A percentile compares a stretch with the other conserved stretches of the same genome.
Conservation (phyloP, 2,113 vertebrate species). For the Rhinoptilus africanus region DNA sequence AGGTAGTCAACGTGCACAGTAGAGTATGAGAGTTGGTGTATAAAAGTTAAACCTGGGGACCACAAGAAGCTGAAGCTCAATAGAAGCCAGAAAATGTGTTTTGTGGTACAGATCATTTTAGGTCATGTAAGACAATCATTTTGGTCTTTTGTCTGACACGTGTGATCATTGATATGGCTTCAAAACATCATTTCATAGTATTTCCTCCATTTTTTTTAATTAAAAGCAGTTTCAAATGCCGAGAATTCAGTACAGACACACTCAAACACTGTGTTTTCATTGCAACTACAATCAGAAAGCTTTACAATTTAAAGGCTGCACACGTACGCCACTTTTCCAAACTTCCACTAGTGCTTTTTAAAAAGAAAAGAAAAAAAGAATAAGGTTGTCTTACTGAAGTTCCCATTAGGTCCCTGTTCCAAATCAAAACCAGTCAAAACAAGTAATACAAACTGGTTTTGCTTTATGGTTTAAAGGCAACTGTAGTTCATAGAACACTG, state of each 20-base stretch:
- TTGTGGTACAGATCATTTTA: not conserved
- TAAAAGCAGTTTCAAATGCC: slow-evolving; percentile 11
- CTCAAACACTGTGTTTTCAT: slow-evolving; percentile 56
- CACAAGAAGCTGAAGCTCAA: not conserved
- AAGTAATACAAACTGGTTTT: slow-evolving; percentile 14
- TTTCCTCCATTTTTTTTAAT: not conserved
- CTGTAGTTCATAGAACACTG: slow-evolving; percentile 13
- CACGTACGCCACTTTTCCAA: not conserved
- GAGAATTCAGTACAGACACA: slow-evolving; percentile 23
- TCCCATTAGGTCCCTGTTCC: slow-evolving; percentile 4
- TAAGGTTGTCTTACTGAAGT: slow-evolving; percentile 20
- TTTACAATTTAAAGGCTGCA: slow-evolving; percentile 2
- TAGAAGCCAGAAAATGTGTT: not conserved
- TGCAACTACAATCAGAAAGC: slow-evolving; percentile 56
- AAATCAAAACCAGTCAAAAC: slow-evolving; percentile 34
- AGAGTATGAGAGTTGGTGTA: not conserved
- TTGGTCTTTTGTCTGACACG: not conserved
- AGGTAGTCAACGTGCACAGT: slow-evolving; percentile 1
- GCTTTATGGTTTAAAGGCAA: slow-evolving; percentile 54
- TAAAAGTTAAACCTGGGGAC: not conserved
- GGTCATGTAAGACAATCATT: not conserved
- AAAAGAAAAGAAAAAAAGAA: not conserved
- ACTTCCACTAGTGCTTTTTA: not conserved
- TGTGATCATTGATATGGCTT: not conserved
- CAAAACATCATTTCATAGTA: not conserved